A percentile compares a stretch with the other conserved stretches of the same genome.
Conservation (phyloP, 2,113 vertebrate genomes). For the Gorsachius goisagi region DNA sequence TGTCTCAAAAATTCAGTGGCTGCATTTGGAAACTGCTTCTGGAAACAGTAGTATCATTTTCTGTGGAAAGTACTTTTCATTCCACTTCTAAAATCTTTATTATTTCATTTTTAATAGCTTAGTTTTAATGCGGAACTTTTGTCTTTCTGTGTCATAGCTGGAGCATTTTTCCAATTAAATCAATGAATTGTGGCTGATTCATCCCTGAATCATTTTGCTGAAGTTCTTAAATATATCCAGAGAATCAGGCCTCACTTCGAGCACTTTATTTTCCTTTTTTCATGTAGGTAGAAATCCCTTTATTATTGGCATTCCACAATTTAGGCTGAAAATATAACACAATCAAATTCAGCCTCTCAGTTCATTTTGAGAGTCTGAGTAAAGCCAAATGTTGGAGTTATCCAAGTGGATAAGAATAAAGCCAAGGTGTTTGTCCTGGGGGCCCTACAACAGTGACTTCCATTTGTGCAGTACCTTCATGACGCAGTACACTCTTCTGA, state of each 20-base stretch:
- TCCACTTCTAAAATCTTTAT: not conserved
- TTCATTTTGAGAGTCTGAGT: not conserved
- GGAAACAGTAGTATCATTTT: not conserved
- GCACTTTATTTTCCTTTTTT: not conserved
- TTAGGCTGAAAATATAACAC: not conserved
- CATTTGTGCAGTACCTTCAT: not conserved
- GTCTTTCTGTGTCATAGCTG: not conserved
- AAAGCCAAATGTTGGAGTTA: not conserved
- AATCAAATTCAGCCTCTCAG: not conserved
- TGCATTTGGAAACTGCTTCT: not conserved
- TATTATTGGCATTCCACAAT: not conserved
- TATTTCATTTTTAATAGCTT: not conserved
- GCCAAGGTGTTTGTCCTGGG: not conserved
- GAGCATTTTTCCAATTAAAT: not conserved
- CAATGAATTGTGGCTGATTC: not conserved
- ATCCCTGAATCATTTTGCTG: conserved; percentile 21
- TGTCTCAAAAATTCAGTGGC: not conserved
- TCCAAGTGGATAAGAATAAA: not conserved
- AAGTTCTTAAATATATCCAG: conserved; percentile 1
- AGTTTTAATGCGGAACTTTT: not conserved
- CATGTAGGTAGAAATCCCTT: not conserved
- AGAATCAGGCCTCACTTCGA: not conserved
- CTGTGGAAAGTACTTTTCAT: not conserved
- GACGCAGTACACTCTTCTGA: not conserved
- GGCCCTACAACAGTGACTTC: not conserved